These are phyloP conservation scores for Nebria salina DNA, from an alignment of 2,888 invertebrate genomes.

Conservation along the genomic window DNA sequence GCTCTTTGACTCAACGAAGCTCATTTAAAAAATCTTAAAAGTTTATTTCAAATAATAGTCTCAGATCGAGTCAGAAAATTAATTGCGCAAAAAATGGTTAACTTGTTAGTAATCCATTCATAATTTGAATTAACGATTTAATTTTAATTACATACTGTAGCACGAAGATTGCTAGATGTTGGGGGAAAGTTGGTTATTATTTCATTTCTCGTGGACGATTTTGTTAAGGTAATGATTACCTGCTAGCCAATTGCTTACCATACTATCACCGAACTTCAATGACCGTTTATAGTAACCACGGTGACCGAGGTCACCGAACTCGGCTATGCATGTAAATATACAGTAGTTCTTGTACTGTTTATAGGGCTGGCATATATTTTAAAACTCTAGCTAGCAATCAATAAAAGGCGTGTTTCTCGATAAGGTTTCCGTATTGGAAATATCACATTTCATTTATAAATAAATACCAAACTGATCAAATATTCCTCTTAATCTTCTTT, in stretches of 20 bases:
- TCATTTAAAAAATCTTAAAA: no score
- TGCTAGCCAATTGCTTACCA: not conserved
- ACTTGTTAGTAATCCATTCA: no score
- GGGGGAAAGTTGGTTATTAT: not conserved
- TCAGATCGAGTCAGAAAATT: no score
- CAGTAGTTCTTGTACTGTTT: slow-evolving; percentile 6
- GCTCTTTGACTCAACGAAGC: no score
- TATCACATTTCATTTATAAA: not conserved
- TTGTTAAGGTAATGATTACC: not conserved
- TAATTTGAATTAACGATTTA: no score
- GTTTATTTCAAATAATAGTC: no score
- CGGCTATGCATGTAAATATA: slow-evolving; percentile 26
- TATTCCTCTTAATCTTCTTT: not conserved
- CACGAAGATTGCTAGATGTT: no score
- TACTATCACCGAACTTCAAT: not conserved
- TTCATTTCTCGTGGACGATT: not conserved
- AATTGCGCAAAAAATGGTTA: no score
- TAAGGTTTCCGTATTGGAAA: not conserved
- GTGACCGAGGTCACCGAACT: slow-evolving; percentile 33
- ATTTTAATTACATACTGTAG: no score
- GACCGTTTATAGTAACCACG: slow-evolving; percentile 28
- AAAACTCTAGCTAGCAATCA: slow-evolving; percentile 21
- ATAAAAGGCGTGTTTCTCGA: slow-evolving; percentile 20
- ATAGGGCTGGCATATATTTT: slow-evolving; percentile 5
- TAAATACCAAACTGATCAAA: not conserved